phyloP scores from a whole-genome alignment of 2,797 vertebrate genomes.

The Sandelia bainsii region DNA sequence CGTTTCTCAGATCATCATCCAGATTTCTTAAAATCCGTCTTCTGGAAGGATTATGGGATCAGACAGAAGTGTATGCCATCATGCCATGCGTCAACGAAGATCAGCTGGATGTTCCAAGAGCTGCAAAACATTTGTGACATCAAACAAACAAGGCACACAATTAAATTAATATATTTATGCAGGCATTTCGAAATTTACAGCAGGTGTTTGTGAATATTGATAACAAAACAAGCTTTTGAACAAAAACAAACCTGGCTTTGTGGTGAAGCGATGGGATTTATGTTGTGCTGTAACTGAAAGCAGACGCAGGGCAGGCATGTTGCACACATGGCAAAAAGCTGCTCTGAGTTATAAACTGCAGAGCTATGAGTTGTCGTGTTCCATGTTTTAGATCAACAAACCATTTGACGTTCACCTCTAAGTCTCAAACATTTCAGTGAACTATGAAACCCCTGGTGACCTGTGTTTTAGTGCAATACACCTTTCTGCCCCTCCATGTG shows the following conservation, averaged over 20 bases:
- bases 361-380: not conserved
- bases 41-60: conserved; percentile 11
- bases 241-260: conserved; percentile 37
- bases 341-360: conserved; percentile 31
- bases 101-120: conserved; percentile 27
- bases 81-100: not conserved
- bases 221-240: conserved; percentile 9
- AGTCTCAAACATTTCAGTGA: conserved; percentile 2
- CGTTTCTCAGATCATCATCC: conserved; percentile 33
- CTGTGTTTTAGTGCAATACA: not conserved
- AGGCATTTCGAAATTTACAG: not conserved
- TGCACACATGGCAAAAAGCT: conserved; percentile 66
- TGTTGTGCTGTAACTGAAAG: conserved; percentile 38
- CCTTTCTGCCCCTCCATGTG: not conserved
- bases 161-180: conserved; percentile 7
- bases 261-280: conserved; percentile 45
- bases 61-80: conserved; percentile 18
- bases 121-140: not conserved
- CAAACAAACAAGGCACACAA: conserved; percentile 12
- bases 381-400: conserved; percentile 33
- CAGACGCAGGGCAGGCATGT: conserved; percentile 39
- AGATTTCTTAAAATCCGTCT: conserved; percentile 23
- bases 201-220: conserved; percentile 29
- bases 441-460: conserved; percentile 1
- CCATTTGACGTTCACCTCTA: not conserved